phyloP scores from a whole-genome alignment of 2,888 invertebrate species.

The Acleris emargana region DNA sequence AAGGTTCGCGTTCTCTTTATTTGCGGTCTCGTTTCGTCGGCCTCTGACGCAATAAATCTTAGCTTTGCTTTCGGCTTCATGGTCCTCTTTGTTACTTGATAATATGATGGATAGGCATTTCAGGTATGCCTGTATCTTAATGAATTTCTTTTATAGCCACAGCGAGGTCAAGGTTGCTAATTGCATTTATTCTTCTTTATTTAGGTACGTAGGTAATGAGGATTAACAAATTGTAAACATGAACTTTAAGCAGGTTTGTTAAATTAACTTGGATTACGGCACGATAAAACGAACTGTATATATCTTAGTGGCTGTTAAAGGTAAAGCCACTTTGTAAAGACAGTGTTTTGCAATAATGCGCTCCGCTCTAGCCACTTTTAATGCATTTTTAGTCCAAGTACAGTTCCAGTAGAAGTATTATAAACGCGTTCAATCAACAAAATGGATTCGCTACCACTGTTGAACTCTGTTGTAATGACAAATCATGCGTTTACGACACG shows the following conservation, averaged over 20 bases:
- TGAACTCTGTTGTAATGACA: no score
- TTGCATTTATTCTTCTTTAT: constrained; percentile 22
- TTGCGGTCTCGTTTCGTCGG: constrained; percentile 81
- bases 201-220: constrained; percentile 24
- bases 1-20: constrained; percentile 83
- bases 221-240: constrained; percentile 32
- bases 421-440: neutral
- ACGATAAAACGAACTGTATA: constrained; percentile 24
- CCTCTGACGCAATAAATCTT: constrained; percentile 80
- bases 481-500: no score
- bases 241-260: constrained; percentile 26
- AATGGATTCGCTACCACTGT: no score
- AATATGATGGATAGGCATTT: constrained; percentile 75
- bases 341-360: constrained; percentile 24
- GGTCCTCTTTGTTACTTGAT: constrained; percentile 78
- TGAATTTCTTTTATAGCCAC: constrained; percentile 62
- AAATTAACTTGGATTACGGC: constrained; percentile 29
- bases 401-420: neutral
- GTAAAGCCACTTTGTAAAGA: constrained; percentile 12
- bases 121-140: constrained; percentile 61
- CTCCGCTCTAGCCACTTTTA: constrained; percentile 1
- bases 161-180: constrained; percentile 49
- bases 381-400: neutral
- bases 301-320: neutral
- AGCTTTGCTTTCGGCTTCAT: constrained; percentile 73